Conservation (phyloP, 2,113 vertebrate species). For the Lonchura striata region DNA sequence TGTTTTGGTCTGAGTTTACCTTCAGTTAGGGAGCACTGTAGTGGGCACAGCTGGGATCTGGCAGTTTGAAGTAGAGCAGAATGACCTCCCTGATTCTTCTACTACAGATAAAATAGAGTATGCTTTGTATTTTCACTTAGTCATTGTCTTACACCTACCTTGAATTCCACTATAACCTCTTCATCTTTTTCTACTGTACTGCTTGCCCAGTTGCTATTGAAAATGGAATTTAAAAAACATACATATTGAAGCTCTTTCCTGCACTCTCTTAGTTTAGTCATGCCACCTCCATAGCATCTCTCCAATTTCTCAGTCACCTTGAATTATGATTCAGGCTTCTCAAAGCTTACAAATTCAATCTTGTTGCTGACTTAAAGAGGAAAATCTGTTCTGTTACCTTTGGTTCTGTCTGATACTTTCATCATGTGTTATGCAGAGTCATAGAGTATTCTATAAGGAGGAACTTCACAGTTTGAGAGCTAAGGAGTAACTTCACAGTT, state of each 20-base stretch:
- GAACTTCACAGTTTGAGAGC: no score
- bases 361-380: neutral
- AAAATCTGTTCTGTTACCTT: neutral
- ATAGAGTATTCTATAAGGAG: neutral
- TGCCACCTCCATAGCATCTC: neutral
- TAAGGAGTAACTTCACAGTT: neutral
- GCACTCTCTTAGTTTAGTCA: neutral
- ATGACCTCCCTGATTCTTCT: neutral
- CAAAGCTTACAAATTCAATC: neutral
- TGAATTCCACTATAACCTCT: neutral
- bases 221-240: neutral
- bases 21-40: neutral
- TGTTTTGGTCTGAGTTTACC: neutral
- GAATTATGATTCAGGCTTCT: neutral
- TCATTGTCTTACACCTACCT: neutral
- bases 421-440: neutral
- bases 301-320: neutral
- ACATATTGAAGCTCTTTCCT: neutral
- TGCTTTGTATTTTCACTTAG: neutral
- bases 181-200: neutral
- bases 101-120: neutral
- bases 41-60: neutral
- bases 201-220: neutral
- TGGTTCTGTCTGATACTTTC: neutral
- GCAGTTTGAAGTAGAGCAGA: neutral